Evolutionary conservation across 2,888 invertebrate genomes (phyloP).

Genomic region (Philonicus albiceps): DNA sequence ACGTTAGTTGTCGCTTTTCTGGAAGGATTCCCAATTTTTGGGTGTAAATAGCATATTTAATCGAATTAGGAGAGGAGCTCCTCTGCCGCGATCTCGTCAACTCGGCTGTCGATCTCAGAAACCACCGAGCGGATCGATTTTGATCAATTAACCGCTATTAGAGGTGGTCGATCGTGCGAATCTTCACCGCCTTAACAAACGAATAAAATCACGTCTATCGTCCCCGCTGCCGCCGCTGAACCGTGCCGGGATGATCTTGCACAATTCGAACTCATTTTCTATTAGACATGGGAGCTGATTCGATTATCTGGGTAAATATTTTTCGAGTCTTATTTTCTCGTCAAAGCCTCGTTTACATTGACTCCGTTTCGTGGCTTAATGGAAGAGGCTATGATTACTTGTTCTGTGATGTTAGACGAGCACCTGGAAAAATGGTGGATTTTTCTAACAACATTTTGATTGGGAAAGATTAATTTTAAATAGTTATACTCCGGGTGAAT

Average conservation of each 20-base stretch:
- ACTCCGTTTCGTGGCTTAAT: constrained; percentile 15
- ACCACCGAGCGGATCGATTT: background rate
- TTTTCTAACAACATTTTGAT: background rate
- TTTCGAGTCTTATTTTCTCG: constrained; percentile 41
- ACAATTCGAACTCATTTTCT: constrained; percentile 43
- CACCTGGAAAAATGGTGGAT: background rate
- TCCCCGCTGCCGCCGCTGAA: background rate
- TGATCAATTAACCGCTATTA: constrained; percentile 41
- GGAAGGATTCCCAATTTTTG: constrained; percentile 5
- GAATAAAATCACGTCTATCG: constrained; percentile 9
- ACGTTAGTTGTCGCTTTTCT: background rate
- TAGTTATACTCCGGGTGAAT: background rate
- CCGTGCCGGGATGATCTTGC: constrained; percentile 9
- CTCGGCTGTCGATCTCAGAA: background rate
- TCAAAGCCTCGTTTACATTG: constrained; percentile 35
- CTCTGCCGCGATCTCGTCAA: background rate
- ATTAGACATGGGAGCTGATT: constrained; percentile 49
- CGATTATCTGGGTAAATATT: constrained; percentile 49
- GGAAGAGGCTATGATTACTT: background rate
- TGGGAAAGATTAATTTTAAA: background rate
- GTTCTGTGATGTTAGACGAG: background rate
- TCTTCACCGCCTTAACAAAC: constrained; percentile 33
- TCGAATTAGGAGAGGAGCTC: constrained; percentile 16
- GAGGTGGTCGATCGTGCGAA: constrained; percentile 34
- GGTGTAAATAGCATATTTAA: constrained; percentile 33